Evolutionary conservation across 2,113 vertebrate species (phyloP).

Genomic region (Xiphophorus hellerii): DNA sequence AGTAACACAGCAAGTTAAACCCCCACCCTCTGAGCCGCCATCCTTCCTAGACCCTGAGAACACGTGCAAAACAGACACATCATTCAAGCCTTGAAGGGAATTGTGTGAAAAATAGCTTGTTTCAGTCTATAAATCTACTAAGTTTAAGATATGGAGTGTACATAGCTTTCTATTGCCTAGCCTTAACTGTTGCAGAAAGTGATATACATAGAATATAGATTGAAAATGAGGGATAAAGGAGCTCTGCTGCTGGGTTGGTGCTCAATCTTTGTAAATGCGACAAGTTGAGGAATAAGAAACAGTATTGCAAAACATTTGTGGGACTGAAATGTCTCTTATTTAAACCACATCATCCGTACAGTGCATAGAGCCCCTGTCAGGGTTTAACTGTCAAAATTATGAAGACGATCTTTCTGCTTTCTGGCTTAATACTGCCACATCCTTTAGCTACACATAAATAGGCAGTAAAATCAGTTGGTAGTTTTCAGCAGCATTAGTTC

Average conservation of each 20-base stretch:
- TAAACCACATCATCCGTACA: conserved; percentile 41
- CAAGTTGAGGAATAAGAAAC: neutral
- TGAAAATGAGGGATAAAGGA: neutral
- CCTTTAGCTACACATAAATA: conserved; percentile 42
- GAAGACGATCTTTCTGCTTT: conserved; percentile 66
- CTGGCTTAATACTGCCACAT: conserved; percentile 43
- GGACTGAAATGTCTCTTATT: conserved; percentile 28
- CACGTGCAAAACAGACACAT: neutral
- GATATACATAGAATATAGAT: neutral
- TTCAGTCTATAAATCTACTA: neutral
- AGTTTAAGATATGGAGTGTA: neutral
- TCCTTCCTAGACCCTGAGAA: neutral
- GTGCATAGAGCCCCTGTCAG: conserved; percentile 44
- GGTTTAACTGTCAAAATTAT: conserved; percentile 64
- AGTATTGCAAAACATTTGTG: neutral
- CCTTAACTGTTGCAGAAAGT: neutral
- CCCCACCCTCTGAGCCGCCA: neutral
- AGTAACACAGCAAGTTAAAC: neutral
- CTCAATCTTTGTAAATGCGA: neutral
- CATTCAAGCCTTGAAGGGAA: neutral
- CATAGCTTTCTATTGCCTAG: neutral
- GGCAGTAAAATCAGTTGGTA: conserved; percentile 43
- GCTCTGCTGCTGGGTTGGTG: neutral
- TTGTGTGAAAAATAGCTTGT: neutral
- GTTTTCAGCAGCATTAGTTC: conserved; percentile 46